Evolutionary conservation across 2,113 vertebrate species (phyloP).

Genomic region (Willisornis vidua): DNA sequence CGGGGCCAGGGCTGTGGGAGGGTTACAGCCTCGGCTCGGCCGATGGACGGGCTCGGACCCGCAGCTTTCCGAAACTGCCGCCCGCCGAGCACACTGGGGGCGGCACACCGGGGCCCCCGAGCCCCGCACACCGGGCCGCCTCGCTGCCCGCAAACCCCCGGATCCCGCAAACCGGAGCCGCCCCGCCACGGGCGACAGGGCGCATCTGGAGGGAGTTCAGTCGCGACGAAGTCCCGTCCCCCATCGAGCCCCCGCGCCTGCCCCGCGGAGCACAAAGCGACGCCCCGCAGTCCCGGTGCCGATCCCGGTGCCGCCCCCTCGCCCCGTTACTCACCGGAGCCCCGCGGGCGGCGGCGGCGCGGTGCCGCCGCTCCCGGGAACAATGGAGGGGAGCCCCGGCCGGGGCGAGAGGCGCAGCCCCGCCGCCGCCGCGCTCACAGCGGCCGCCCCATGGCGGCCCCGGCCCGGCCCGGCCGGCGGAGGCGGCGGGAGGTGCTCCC

Average conservation of each 20-base stretch:
- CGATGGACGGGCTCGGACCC: no score
- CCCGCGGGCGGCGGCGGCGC: background rate
- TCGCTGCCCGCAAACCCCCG: no score
- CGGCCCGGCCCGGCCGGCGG: no score
- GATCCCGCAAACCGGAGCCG: background rate
- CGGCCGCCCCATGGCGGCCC: no score
- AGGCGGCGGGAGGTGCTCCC: no score
- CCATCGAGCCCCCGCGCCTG: background rate
- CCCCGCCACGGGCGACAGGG: background rate
- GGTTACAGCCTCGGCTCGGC: no score
- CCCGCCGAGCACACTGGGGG: background rate
- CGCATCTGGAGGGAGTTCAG: background rate
- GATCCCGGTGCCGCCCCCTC: no score
- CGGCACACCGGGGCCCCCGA: background rate
- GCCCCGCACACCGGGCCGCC: background rate
- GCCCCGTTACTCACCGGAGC: conserved; percentile 6
- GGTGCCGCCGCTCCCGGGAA: conserved; percentile 23
- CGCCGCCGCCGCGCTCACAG: no score
- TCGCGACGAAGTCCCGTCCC: background rate
- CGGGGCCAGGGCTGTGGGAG: no score
- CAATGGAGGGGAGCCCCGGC: background rate
- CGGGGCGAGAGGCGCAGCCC: no score
- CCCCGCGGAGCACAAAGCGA: background rate
- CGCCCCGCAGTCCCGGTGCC: background rate
- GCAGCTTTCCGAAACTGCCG: no score